These are phyloP conservation scores for Diorhabda elongata DNA, from an alignment of 1,140 invertebrate genomes.

Conservation along the genomic window DNA sequence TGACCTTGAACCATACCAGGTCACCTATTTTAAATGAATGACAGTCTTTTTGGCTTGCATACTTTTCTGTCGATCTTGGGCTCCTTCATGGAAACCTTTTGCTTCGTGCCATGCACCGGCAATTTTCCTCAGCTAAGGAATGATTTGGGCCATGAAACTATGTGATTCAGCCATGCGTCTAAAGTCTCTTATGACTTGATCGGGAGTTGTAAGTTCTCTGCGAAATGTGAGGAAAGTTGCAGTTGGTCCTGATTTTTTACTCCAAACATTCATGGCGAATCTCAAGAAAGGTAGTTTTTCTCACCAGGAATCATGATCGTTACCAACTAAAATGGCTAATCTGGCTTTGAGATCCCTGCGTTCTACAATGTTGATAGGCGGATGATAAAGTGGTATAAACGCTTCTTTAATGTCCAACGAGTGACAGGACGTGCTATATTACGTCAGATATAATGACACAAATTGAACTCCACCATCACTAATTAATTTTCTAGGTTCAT, in stretches of 20 bases:
- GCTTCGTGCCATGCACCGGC: constrained; percentile 7
- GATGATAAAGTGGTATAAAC: constrained; percentile 43
- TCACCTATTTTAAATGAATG: too few species aligned
- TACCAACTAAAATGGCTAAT: constrained; percentile 41
- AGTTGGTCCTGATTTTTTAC: constrained; percentile 35
- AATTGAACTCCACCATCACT: constrained; percentile 46
- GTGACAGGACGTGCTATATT: constrained; percentile 32
- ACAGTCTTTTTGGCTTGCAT: too few species aligned
- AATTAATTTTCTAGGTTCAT: constrained; percentile 33
- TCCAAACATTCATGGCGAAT: constrained; percentile 43
- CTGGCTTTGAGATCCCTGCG: constrained; percentile 46
- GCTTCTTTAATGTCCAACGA: constrained; percentile 27
- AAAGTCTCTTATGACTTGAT: constrained; percentile 31
- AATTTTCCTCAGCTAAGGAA: constrained; percentile 29
- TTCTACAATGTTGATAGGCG: constrained; percentile 47
- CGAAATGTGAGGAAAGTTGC: constrained; percentile 45
- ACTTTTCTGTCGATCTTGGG: constrained; percentile 15
- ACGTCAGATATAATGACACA: constrained; percentile 26
- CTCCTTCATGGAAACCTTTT: constrained; percentile 7
- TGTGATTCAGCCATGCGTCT: constrained; percentile 32
- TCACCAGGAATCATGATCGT: constrained; percentile 44
- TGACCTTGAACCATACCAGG: too few species aligned
- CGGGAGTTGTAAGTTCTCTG: constrained; percentile 37
- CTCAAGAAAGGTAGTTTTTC: constrained; percentile 33
- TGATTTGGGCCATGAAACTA: constrained; percentile 41